Evolutionary conservation across 2,888 invertebrate genomes (phyloP).

Genomic region (Elegia similella): DNA sequence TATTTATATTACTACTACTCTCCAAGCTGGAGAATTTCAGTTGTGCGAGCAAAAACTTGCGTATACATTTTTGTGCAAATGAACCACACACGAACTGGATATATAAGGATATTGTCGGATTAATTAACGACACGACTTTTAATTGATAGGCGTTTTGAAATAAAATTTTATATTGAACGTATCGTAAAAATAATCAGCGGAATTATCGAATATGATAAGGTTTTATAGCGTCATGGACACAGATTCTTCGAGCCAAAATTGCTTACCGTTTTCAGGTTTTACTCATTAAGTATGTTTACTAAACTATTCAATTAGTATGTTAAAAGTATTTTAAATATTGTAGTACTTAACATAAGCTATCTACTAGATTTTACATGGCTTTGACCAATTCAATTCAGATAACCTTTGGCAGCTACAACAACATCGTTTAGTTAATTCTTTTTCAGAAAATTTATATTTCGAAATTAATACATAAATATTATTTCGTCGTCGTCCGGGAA

Average conservation of each 20-base stretch:
- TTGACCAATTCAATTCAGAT: too few relatives aligned
- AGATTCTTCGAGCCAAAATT: neutral
- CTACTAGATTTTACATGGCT: too few relatives aligned
- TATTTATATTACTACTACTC: conserved; percentile 24
- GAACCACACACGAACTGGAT: conserved; percentile 31
- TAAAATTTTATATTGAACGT: neutral
- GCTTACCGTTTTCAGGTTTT: neutral
- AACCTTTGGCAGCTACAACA: too few relatives aligned
- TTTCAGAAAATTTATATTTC: too few relatives aligned
- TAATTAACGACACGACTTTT: conserved; percentile 19
- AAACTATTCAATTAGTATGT: too few relatives aligned
- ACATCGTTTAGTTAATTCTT: too few relatives aligned
- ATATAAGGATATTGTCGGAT: conserved; percentile 14
- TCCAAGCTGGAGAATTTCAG: conserved; percentile 28
- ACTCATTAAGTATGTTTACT: too few relatives aligned
- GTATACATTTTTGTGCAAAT: conserved; percentile 40
- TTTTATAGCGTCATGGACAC: conserved; percentile 6
- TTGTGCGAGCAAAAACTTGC: conserved; percentile 31
- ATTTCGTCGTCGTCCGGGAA: too few relatives aligned
- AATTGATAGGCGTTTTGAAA: conserved; percentile 19
- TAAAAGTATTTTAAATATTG: too few relatives aligned
- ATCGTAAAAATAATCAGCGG: neutral
- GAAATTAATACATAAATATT: too few relatives aligned
- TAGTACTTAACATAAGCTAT: too few relatives aligned
- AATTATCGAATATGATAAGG: conserved; percentile 2